Conservation (phyloP, 1,140 invertebrate species). For the Meloidogyne chitwoodi region DNA sequence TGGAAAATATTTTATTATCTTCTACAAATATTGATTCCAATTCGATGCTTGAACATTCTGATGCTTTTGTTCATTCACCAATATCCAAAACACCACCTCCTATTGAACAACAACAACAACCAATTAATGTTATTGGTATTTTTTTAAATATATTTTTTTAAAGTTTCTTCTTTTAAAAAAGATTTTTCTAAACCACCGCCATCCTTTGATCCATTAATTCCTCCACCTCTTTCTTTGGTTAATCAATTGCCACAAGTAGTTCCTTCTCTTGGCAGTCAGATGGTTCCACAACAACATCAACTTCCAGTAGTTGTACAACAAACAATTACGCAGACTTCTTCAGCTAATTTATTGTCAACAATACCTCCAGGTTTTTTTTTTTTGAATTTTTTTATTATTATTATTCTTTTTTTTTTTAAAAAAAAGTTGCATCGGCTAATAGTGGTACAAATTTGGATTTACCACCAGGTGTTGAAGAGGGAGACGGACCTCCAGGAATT, state of each 20-base stretch:
- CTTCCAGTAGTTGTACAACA: not conserved
- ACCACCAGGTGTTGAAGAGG: conserved; percentile 36
- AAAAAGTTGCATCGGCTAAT: not conserved
- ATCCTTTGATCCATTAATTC: conserved; percentile 27
- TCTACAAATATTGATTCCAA: no score
- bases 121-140: conserved; percentile 15
- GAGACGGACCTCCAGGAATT: conserved; percentile 28
- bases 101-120: not conserved
- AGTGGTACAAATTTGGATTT: not conserved
- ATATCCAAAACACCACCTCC: conserved; percentile 11
- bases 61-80: not conserved
- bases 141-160: not conserved
- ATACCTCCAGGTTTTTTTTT: not conserved
- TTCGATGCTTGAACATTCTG: not conserved
- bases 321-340: not conserved
- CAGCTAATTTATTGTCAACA: not conserved
- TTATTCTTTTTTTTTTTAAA: not conserved
- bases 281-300: not conserved
- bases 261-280: not conserved
- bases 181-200: conserved; percentile 32
- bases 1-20: no score
- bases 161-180: not conserved
- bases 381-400: not conserved
- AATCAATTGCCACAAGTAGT: not conserved
- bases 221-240: conserved; percentile 14